Percentiles rank a stretch among this genome's conserved stretches.
These are phyloP conservation scores for Puma concolor DNA, from an alignment of 2,113 vertebrate species.

Conservation along the genomic window DNA sequence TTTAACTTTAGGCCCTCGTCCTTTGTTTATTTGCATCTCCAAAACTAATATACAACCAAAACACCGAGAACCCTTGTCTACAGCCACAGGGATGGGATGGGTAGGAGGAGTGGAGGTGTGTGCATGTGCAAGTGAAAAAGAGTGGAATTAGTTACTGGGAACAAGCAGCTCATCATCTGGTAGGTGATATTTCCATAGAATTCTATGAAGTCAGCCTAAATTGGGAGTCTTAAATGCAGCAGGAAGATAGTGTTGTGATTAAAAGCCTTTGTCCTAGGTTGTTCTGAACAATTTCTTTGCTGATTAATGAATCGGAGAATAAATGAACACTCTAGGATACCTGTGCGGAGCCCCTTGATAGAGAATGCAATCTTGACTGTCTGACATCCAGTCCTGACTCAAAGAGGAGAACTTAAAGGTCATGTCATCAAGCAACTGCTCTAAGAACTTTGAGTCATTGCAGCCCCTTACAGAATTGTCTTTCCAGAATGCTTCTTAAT, in stretches of 20 bases:
- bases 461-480: background rate
- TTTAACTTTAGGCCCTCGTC: background rate
- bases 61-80: background rate
- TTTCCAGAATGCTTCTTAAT: slow-evolving; percentile 16
- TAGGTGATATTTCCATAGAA: background rate
- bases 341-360: background rate
- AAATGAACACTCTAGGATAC: slow-evolving; percentile 4
- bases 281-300: slow-evolving; percentile 44
- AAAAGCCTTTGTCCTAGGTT: slow-evolving; percentile 37
- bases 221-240: background rate
- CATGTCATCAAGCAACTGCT: background rate
- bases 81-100: background rate
- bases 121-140: slow-evolving; percentile 28
- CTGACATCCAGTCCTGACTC: background rate
- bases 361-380: background rate
- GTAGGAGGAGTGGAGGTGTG: background rate
- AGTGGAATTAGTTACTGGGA: background rate
- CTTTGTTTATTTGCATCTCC: slow-evolving; percentile 48
- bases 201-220: slow-evolving; percentile 23
- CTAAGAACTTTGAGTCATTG: background rate
- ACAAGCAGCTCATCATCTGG: background rate
- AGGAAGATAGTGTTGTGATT: slow-evolving; percentile 36
- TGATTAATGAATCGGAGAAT: slow-evolving; percentile 75
- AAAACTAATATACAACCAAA: background rate
- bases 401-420: background rate